Evolutionary conservation across 1,140 invertebrate genomes (phyloP).

Genomic region (Oscheius sp.): DNA sequence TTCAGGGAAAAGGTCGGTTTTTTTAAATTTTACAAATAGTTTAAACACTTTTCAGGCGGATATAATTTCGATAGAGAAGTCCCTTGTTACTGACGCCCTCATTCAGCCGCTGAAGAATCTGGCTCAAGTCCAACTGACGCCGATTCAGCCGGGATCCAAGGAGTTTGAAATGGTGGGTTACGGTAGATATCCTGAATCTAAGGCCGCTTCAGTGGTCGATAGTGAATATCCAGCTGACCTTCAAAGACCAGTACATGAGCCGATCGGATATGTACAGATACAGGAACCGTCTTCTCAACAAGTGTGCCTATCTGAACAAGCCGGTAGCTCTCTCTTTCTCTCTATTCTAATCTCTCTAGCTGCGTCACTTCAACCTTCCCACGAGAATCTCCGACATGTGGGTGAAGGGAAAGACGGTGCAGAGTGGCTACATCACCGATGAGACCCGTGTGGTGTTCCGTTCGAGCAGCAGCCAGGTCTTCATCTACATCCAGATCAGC

Average conservation of each 20-base stretch:
- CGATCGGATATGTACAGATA: constrained; percentile 97
- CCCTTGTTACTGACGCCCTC: no score
- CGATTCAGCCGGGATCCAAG: no score
- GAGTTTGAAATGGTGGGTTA: no score
- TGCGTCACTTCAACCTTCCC: constrained; percentile 7
- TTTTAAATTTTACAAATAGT: no score
- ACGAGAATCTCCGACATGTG: constrained; percentile 40
- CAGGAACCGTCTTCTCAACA: constrained; percentile 82
- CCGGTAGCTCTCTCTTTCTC: constrained; percentile 66
- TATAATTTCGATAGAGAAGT: no score
- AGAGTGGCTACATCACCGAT: constrained; percentile 88
- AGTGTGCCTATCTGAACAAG: constrained; percentile 90
- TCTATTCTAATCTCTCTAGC: neutral
- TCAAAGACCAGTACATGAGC: constrained; percentile 96
- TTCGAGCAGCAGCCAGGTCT: constrained; percentile 86
- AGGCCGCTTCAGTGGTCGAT: no score
- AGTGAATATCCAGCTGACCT: constrained; percentile 92
- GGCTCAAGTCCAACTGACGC: no score
- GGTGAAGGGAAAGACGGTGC: constrained; percentile 84
- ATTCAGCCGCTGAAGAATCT: no score
- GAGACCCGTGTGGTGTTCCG: constrained; percentile 90
- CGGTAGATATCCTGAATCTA: no score
- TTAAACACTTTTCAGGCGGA: no score
- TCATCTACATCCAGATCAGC: constrained; percentile 92
- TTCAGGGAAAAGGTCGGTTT: no score